Evolutionary conservation across 2,888 invertebrate genomes (phyloP).

Genomic region (Dioctria rufipes): DNA sequence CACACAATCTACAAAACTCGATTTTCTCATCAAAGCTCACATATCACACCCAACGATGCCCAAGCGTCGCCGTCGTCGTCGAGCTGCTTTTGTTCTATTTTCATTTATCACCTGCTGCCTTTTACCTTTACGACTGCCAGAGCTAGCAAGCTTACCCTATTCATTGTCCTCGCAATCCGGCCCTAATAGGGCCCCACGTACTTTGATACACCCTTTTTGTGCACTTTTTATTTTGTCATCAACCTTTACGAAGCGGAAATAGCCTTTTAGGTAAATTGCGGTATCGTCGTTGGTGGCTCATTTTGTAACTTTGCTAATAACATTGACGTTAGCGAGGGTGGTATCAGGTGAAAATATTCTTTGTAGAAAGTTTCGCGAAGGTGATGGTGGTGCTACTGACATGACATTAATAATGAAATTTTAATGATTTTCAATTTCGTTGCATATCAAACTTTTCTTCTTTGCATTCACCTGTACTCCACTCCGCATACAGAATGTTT

Average conservation of each 20-base stretch:
- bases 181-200: background rate
- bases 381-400: no score
- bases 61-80: background rate
- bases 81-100: background rate
- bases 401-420: no score
- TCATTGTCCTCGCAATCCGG: constrained; percentile 2
- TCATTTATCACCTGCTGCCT: constrained; percentile 17
- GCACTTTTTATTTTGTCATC: background rate
- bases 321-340: background rate
- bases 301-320: constrained; percentile 7
- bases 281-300: background rate
- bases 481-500: no score
- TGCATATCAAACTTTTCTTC: no score
- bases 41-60: background rate
- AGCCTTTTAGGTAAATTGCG: constrained; percentile 38
- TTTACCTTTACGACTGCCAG: background rate
- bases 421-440: no score
- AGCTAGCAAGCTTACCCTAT: background rate
- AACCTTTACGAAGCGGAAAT: constrained; percentile 36
- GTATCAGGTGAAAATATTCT: constrained; percentile 6
- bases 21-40: background rate
- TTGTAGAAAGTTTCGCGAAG: no score
- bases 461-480: no score
- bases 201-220: constrained; percentile 12
- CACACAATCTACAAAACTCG: background rate